Conservation (phyloP, 1,140 invertebrate genomes). For the Leptopilina clavipes region DNA sequence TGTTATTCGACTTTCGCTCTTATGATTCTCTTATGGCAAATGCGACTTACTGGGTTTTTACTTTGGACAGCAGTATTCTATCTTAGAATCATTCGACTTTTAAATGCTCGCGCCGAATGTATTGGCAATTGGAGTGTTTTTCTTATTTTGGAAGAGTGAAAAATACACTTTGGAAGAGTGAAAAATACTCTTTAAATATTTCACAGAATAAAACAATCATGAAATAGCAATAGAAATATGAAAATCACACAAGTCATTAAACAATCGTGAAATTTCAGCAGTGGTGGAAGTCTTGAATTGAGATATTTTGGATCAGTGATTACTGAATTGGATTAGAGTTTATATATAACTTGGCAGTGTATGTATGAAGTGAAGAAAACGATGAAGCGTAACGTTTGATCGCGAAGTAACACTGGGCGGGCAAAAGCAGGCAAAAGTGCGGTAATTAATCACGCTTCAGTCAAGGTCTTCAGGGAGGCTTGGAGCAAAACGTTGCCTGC, state of each 20-base stretch:
- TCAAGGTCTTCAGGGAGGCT: slow-evolving; percentile 47
- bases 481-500: slow-evolving; percentile 29
- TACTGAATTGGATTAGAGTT: slow-evolving; percentile 11
- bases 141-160: too few relatives aligned
- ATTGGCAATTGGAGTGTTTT: too few relatives aligned
- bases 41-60: too few relatives aligned
- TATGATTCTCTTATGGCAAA: too few relatives aligned
- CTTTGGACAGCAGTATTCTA: too few relatives aligned
- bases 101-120: too few relatives aligned
- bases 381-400: slow-evolving; percentile 21
- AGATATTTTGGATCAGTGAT: slow-evolving; percentile 21
- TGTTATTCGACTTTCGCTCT: too few relatives aligned
- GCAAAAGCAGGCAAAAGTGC: slow-evolving; percentile 31
- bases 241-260: slow-evolving; percentile 21
- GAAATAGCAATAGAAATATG: not conserved
- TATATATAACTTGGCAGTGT: not conserved
- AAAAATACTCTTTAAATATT: too few relatives aligned
- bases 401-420: slow-evolving; percentile 34
- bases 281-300: slow-evolving; percentile 8
- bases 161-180: too few relatives aligned
- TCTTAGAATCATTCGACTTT: too few relatives aligned
- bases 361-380: slow-evolving; percentile 4
- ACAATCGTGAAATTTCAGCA: slow-evolving; percentile 15
- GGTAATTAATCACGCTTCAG: slow-evolving; percentile 55
- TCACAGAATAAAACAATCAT: too few relatives aligned